These are phyloP conservation scores for Platichthys flesus DNA, from an alignment of 2,113 vertebrate genomes.

Conservation along the genomic window DNA sequence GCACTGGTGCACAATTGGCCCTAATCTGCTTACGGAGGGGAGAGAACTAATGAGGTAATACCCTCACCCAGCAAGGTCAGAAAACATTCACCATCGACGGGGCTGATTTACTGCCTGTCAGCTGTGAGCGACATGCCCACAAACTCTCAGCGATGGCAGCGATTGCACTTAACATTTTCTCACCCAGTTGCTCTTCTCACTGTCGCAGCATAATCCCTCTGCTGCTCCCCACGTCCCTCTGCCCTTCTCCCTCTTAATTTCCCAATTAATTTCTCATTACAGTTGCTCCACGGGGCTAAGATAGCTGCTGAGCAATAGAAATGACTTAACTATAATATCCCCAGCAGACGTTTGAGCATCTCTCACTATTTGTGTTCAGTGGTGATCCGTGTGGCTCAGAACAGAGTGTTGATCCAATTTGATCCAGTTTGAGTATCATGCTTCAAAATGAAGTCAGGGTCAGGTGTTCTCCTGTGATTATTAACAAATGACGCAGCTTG, in stretches of 20 bases:
- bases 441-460: background rate
- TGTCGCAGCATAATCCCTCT: slow-evolving; percentile 1
- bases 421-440: background rate
- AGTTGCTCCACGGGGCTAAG: slow-evolving; percentile 9
- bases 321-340: slow-evolving; percentile 37
- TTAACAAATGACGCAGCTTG: background rate
- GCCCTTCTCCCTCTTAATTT: slow-evolving; percentile 19
- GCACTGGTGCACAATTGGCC: slow-evolving; percentile 23
- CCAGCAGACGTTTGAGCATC: slow-evolving; percentile 35
- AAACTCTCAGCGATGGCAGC: slow-evolving; percentile 15
- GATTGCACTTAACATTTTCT: slow-evolving; percentile 3
- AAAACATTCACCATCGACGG: slow-evolving; percentile 42
- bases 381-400: background rate
- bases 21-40: slow-evolving; percentile 75
- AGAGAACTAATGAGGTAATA: slow-evolving; percentile 73
- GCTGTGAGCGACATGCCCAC: slow-evolving; percentile 27
- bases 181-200: slow-evolving; percentile 1
- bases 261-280: slow-evolving; percentile 38
- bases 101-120: slow-evolving; percentile 54
- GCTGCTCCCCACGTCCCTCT: background rate
- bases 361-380: slow-evolving; percentile 24
- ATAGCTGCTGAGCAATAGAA: slow-evolving; percentile 29
- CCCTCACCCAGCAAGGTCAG: slow-evolving; percentile 69
- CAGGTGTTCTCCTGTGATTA: too few species aligned
- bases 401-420: background rate